phyloP scores from a whole-genome alignment of 2,888 invertebrate genomes.

The Andrena flavipes region DNA sequence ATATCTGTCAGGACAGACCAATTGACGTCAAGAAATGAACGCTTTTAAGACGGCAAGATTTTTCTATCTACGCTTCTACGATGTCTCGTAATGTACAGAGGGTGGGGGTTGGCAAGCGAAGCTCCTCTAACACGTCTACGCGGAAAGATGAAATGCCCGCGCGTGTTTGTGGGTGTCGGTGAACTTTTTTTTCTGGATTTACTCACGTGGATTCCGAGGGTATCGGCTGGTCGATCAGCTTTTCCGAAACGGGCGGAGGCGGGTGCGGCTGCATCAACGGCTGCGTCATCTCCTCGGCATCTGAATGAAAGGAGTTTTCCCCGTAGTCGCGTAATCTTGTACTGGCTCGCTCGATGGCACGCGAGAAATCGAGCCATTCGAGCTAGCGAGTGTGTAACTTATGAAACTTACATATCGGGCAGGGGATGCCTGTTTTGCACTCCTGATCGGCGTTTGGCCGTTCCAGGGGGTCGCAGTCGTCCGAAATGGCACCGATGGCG shows the following conservation, averaged over 20 bases:
- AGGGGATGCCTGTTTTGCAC: conserved; percentile 91
- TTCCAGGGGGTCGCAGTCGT: conserved; percentile 88
- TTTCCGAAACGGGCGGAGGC: conserved; percentile 88
- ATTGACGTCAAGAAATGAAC: conserved; percentile 67
- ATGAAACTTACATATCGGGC: conserved; percentile 85
- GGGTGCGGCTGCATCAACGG: conserved; percentile 89
- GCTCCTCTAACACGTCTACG: conserved; percentile 66
- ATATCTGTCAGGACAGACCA: conserved; percentile 74
- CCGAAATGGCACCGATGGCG: conserved; percentile 79
- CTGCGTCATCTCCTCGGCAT: conserved; percentile 79
- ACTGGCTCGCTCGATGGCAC: not conserved
- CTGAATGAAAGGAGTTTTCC: conserved; percentile 58
- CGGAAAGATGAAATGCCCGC: conserved; percentile 31
- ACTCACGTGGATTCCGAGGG: conserved; percentile 94
- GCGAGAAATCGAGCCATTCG: conserved; percentile 21
- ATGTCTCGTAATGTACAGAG: conserved; percentile 26
- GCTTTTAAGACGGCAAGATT: conserved; percentile 50
- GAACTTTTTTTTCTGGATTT: conserved; percentile 33
- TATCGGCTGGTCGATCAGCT: conserved; percentile 89
- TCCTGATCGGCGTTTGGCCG: conserved; percentile 90
- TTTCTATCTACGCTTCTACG: conserved; percentile 53
- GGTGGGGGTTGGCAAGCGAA: conserved; percentile 65
- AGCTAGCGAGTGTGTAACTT: conserved; percentile 10
- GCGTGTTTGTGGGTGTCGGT: conserved; percentile 6
- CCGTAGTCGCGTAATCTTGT: conserved; percentile 1